Conservation (phyloP, 2,113 vertebrate species). For the Onychorhynchus coronatus region DNA sequence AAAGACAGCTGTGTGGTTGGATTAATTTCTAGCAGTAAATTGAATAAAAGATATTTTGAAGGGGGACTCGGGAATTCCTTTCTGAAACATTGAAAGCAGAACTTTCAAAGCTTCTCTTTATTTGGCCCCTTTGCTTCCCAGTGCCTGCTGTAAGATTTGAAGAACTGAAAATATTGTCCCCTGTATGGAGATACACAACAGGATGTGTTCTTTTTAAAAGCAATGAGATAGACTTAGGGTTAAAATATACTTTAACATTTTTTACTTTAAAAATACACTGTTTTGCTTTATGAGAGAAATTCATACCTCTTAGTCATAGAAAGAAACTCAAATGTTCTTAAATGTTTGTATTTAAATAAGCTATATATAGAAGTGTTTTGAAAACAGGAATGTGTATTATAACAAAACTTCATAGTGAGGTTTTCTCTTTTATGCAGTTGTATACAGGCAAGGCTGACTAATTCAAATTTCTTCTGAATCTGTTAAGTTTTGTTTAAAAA, state of each 20-base stretch:
- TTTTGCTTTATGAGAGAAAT: neutral
- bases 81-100: constrained; percentile 38
- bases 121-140: neutral
- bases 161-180: constrained; percentile 26
- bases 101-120: constrained; percentile 14
- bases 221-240: neutral
- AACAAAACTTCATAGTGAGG: neutral
- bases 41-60: constrained; percentile 57
- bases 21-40: constrained; percentile 58
- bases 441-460: neutral
- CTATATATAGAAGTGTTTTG: neutral
- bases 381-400: neutral
- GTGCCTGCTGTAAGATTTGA: neutral
- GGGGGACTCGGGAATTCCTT: constrained; percentile 38
- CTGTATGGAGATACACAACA: neutral
- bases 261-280: neutral
- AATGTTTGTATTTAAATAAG: neutral
- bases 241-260: neutral
- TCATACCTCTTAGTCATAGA: neutral
- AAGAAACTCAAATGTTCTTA: neutral
- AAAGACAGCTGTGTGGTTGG: constrained; percentile 59
- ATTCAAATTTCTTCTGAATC: neutral
- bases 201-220: neutral
- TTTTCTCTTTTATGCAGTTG: neutral
- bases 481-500: neutral